Evolutionary conservation across 2,797 vertebrate species (phyloP).

Genomic region (Margarornis squamiger): DNA sequence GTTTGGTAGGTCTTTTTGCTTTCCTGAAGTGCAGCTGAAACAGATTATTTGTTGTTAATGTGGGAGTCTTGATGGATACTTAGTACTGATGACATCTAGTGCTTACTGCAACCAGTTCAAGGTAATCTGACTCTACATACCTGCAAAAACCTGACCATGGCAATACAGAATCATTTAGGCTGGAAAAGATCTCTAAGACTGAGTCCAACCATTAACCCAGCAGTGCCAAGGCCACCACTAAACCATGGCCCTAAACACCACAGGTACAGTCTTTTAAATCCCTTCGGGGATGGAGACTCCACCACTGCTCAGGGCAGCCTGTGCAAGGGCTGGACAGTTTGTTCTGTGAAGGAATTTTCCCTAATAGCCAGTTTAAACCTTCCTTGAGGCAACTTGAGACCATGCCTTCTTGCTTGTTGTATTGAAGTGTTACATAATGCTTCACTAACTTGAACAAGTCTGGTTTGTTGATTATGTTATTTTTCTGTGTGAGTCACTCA

Average conservation of each 20-base stretch:
- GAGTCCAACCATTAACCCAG: not conserved
- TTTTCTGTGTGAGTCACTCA: not conserved
- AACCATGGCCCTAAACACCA: not conserved
- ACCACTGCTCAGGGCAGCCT: not conserved
- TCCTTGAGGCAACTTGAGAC: not conserved
- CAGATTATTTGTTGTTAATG: not conserved
- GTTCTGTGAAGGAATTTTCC: not conserved
- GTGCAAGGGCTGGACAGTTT: not conserved
- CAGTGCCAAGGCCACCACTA: not conserved
- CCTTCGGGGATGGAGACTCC: not conserved
- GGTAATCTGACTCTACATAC: not conserved
- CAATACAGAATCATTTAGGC: not conserved
- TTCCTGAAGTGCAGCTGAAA: not conserved
- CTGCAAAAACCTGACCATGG: not conserved
- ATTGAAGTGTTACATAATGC: not conserved
- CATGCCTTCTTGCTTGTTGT: not conserved
- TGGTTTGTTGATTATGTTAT: not conserved
- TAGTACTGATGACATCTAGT: not conserved
- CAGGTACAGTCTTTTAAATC: not conserved
- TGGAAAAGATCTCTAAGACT: not conserved
- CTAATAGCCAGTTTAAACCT: not conserved
- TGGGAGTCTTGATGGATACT: not conserved
- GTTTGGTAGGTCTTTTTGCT: not conserved
- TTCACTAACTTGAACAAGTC: not conserved
- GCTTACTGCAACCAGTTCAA: not conserved